Base-by-base conservation (phyloP, 2,113 vertebrate genomes). In the Carollia perspicillata region DNA sequence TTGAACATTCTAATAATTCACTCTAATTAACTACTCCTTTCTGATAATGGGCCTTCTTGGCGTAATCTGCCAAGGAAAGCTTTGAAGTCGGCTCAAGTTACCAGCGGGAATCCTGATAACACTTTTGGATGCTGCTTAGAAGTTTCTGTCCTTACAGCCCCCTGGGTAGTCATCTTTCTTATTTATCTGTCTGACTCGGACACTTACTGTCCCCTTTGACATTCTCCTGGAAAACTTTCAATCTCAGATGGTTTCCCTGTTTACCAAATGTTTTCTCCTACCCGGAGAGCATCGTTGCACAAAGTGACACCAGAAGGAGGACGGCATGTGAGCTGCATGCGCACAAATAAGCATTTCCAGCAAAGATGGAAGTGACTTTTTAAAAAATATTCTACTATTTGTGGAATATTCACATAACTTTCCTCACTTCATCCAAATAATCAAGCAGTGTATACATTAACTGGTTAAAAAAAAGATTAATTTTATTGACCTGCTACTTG, bases 81-180 rank as follows among this genome's bases (percentile, higher is more conserved):
- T 97, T 97, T 97, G 97, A 97, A 97, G 94, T 74, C 28, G 85
- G 94, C 68, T 97, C 94, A 58, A 71, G 55, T 97, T 96, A 86
- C 97, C n/a, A 49, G 55, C 93, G 74, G 83, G 86, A 91, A 66
- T 89, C 68, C 60, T 13, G 90, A 94, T 96, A 94, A 94, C 81
- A 69, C 6, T 4, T 90, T 91, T 42, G 20, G 72, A 96, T 91
- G 95, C 63, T 69, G 44, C 89, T 97, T 89, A 93, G 91, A 96
- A 94, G 96, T 79, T 81, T 92, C 72, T 94, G 49, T 95, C 81
- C 66, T 60, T 35, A 1, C 40, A 84, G 71, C 74, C n/a, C 23
- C 58, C 47, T 30, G 42, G 89, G 97, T 94, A 94, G 68, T 28
- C 74, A 95, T 97, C 96, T 86, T 89, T 53, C 91, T 51, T 83